Conservation (phyloP, 2,113 vertebrate genomes). For the Scopus umbretta region DNA sequence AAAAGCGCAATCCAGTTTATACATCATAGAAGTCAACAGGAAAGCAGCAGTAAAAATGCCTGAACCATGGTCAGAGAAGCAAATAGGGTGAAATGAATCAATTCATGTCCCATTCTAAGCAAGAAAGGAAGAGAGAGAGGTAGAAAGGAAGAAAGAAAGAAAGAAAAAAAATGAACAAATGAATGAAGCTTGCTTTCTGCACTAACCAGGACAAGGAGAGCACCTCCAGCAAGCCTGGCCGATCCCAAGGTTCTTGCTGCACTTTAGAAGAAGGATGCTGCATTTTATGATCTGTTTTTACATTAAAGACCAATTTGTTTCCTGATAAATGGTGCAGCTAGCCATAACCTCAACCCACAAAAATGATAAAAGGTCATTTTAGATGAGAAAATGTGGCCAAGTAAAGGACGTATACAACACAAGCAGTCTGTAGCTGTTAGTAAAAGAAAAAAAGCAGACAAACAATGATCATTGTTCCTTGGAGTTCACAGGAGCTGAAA, state of each 20-base stretch:
- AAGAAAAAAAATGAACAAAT: fast-evolving
- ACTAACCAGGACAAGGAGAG: not conserved
- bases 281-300: not conserved
- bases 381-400: not conserved
- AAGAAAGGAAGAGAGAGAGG: not conserved
- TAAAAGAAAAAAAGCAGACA: not conserved
- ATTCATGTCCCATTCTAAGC: not conserved
- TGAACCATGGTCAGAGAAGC: not conserved
- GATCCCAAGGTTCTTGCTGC: not conserved
- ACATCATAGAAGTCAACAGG: not conserved
- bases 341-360: not conserved
- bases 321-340: not conserved
- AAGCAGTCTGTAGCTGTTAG: not conserved
- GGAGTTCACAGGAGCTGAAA: not conserved
- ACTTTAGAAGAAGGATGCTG: not conserved
- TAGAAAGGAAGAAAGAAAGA: not conserved
- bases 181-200: not conserved
- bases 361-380: not conserved
- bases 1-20: not conserved
- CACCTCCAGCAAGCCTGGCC: not conserved
- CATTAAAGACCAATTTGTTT: not conserved
- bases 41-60: not conserved
- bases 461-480: not conserved
- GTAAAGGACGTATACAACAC: not conserved
- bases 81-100: not conserved